Base-by-base conservation (phyloP, 2,888 invertebrate genomes). In the Neuroscelio doddi region DNA sequence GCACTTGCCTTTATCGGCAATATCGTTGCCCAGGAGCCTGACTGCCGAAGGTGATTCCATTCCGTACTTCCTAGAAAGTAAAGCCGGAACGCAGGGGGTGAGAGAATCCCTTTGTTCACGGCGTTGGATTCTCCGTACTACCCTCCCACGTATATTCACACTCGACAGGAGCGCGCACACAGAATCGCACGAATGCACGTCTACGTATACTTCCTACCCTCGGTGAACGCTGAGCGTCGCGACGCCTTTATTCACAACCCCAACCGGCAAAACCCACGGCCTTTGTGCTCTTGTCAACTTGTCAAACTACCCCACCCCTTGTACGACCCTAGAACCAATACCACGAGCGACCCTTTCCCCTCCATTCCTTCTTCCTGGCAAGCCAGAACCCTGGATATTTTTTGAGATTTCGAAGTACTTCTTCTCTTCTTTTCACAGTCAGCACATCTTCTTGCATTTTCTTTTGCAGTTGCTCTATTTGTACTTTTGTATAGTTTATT, bases 181-280 rank as follows among this genome's bases (percentile, higher is more conserved):
- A 17, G 15, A 46, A 36, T 42, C 53, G 24, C 30, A 14, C 24
- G 24, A 41, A 41, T 41, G 55, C 47, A 26, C 51, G 57, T 47
- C 59, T 59, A 42, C 55, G 57, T 58, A 59, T 59, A 68, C 64
- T 65, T 68, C 62, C 68, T 64, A 64, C 61, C 64, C 57, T 61
- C 53, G 53, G 50, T 51, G 53, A 58, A 53, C 86, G 86, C 71
- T 74, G 72, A 87, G 85, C 87, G 86, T 86, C 87, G 87, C 87
- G 87, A 87, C 87, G 87, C 86, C 86, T 87, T 85, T 78, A 58
- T 74, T 61, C 71, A 71, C 70, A 69, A 68, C 71, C 69, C 53
- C 63, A 51, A 61, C 16, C 32, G 10, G 34, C 50, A 53, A 56
- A 59, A 64, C 82, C 85, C 85, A 83, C 85, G 86, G 86, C 81